A percentile compares a stretch with the other conserved stretches of the same genome.
These are phyloP conservation scores for Aphelenchoides fujianensis DNA, from an alignment of 1,140 invertebrate species.

Conservation along the genomic window DNA sequence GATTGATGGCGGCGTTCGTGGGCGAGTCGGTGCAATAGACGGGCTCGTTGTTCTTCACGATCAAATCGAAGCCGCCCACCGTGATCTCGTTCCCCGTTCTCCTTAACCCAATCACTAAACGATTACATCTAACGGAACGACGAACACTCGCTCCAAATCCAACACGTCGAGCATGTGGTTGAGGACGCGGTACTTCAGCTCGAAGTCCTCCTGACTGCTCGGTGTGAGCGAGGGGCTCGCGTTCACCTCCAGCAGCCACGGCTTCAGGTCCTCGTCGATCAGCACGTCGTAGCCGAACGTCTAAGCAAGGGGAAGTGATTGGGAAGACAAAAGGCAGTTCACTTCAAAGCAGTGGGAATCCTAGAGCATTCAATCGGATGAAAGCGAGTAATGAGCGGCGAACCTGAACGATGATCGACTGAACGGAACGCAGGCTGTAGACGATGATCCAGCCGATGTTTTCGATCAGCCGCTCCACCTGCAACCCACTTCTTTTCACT, in stretches of 20 bases:
- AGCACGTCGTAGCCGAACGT: slow-evolving; percentile 66
- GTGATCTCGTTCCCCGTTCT: slow-evolving; percentile 40
- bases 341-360: slow-evolving; percentile 68
- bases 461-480: slow-evolving; percentile 63
- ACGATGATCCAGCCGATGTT: slow-evolving; percentile 66
- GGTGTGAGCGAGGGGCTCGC: slow-evolving; percentile 66
- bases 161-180: slow-evolving; percentile 66
- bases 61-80: slow-evolving; percentile 52
- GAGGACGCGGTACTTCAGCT: slow-evolving; percentile 65
- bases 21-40: slow-evolving; percentile 34
- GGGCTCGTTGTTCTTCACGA: slow-evolving; percentile 44
- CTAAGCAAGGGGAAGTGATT: too few relatives aligned
- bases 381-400: not conserved
- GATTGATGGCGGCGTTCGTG: slow-evolving; percentile 30
- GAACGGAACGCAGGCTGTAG: slow-evolving; percentile 63
- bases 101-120: slow-evolving; percentile 35
- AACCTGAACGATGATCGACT: slow-evolving; percentile 65
- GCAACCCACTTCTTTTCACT: slow-evolving; percentile 22
- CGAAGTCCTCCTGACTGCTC: slow-evolving; percentile 66
- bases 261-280: slow-evolving; percentile 64
- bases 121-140: not conserved
- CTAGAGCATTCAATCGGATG: slow-evolving; percentile 63
- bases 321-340: not conserved
- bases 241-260: slow-evolving; percentile 63
- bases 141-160: slow-evolving; percentile 65